A percentile compares a stretch with the other conserved stretches of the same genome.
phyloP scores from a whole-genome alignment of 2,888 invertebrate genomes.

The Mimumesa dahlbomi region DNA sequence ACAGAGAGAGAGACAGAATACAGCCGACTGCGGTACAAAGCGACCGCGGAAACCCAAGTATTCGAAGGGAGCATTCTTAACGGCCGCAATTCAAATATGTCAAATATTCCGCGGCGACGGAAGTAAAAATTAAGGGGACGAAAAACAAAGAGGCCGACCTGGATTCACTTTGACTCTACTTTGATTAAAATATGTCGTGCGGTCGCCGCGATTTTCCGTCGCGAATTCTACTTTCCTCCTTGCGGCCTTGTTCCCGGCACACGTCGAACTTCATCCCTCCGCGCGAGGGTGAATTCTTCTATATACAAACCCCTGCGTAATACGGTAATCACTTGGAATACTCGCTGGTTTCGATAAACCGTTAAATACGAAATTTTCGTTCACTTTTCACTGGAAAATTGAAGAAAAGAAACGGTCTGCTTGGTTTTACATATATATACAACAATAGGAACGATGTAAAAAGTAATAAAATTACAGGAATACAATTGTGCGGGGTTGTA shows the following conservation, averaged over 20 bases:
- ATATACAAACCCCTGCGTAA: no score
- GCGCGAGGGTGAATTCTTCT: not conserved
- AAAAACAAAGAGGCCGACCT: not conserved
- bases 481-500: no score
- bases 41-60: slow-evolving; percentile 72
- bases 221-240: slow-evolving; percentile 11
- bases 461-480: no score
- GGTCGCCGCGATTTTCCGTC: slow-evolving; percentile 35
- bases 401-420: no score
- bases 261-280: not conserved
- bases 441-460: no score
- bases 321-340: no score
- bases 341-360: no score
- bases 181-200: slow-evolving; percentile 67
- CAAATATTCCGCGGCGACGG: slow-evolving; percentile 64
- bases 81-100: slow-evolving; percentile 67
- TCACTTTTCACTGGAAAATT: no score
- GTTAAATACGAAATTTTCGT: no score
- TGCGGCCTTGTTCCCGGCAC: not conserved
- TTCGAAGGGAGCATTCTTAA: slow-evolving; percentile 71
- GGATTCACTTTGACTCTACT: slow-evolving; percentile 38
- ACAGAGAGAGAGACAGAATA: slow-evolving; percentile 21
- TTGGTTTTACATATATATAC: no score
- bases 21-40: slow-evolving; percentile 68
- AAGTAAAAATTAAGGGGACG: slow-evolving; percentile 67